Evolutionary conservation across 2,888 invertebrate species (phyloP), one percentile per base, ranked within the genome.

Genomic region (Nemoura dubitans): DNA sequence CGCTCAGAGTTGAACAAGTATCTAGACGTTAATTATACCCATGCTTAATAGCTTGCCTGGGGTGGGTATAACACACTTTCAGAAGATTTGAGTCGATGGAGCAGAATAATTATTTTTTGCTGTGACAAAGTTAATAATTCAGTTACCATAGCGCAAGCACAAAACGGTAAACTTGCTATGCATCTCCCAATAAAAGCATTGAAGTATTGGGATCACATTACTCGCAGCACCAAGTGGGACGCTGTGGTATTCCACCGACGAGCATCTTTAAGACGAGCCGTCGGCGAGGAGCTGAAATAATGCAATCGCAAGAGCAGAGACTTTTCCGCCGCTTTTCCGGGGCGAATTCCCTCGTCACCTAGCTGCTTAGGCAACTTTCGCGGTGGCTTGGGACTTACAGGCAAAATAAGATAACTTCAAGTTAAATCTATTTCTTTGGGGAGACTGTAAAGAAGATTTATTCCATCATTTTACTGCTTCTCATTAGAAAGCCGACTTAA

Each of bases 391-490:
- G 16, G 59, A 59, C 59, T 59, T 59, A 59, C 3, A 59, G 59
- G 16, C 59, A 59, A 59, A 59, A 59, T 59, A 59, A 59, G 59
- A 59, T 59, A 59, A 59, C 59, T 59, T 59, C 59, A 59, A 59
- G 59, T 59, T 59, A 59, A 59, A 59, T 59, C 59, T 14, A 59
- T 59, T 59, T 59, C 59, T 59, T 59, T 59, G 21, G 59, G 59
- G 59, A 59, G 59, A 59, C 59, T 59, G 59, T 59, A 59, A 59
- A 59, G 59, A 59, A 59, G 59, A 59, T 59, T 59, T 59, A 59
- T 59, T 59, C 59, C 59, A 59, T 59, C 59, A 59, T 59, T 59
- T 59, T 59, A 59, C 59, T 59, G 59, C 59, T 59, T 59, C 59
- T 59, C 59, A 59, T 59, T 59, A 59, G 59, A 59, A 59, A 59